Conservation (phyloP, 2,113 vertebrate species). For the cattle (Bos taurus) region DNA sequence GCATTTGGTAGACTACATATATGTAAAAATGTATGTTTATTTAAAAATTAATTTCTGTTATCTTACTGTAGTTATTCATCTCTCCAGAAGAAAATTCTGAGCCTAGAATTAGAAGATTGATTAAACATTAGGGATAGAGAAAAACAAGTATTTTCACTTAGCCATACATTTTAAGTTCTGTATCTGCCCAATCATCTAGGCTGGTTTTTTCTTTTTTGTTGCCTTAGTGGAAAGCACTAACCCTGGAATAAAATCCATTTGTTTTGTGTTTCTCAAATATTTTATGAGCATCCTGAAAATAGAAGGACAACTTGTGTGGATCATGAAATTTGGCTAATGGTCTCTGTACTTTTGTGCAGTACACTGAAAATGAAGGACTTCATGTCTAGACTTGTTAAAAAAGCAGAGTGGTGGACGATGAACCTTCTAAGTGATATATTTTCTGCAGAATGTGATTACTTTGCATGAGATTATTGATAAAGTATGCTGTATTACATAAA, state of each 20-base stretch:
- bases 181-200: neutral
- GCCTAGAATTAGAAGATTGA: neutral
- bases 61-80: neutral
- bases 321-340: neutral
- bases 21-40: neutral
- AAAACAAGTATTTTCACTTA: neutral
- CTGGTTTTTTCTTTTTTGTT: neutral
- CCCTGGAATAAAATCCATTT: neutral
- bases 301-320: neutral
- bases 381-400: neutral
- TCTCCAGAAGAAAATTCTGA: neutral
- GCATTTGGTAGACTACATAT: neutral
- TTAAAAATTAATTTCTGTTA: constrained; percentile 14
- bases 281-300: neutral
- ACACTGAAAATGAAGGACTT: neutral
- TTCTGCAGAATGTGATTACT: neutral
- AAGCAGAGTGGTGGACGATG: neutral
- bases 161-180: neutral
- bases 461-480: neutral
- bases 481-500: neutral
- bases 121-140: neutral
- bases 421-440: neutral
- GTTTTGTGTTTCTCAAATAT: neutral
- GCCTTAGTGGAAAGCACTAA: neutral
- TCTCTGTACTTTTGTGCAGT: neutral